Evolutionary conservation across 1,140 invertebrate species (phyloP), one percentile per base, ranked within the genome.

Genomic region (Drosophila parvula): DNA sequence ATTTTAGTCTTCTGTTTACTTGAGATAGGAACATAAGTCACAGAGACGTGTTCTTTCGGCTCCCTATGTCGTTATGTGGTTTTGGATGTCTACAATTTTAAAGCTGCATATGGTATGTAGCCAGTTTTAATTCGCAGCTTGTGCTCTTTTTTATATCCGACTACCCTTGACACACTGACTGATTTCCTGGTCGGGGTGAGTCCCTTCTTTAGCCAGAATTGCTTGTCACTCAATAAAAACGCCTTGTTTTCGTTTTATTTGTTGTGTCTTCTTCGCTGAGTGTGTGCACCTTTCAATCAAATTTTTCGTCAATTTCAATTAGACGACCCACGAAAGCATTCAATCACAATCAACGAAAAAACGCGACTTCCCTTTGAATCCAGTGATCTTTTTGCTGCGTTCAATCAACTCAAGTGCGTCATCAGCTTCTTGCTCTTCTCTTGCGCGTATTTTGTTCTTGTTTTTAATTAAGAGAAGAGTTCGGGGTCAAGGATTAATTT

Each of bases 401-500:
- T 73, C 55, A 77, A 83, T 79, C 64, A 83, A 83, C 75, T 63
- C 57, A 55, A 48, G 70, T 86, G 81, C 81, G 81, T 84, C 67
- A 74, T 51, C 64, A 36, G 43, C 34, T 18, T 28, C 30, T 57
- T n/a, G 32, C 4, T 47, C 40, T 30, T 53, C 4, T n/a, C n/a
- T 43, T 14, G 34, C 47, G 36, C 36, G n/a, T 47, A 32, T 48
- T 61, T 45, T 64, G 44, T 62, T 34, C 62, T 36, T 62, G 38
- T 61, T 57, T 50, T 84, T 78, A 82, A 90, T 90, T 90, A 88
- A 88, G 65, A 62, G 68, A 74, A 64, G 75, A 53, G 75, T 69
- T 51, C 59, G 48, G 71, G 86, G 86, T 90, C 86, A 88, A 71
- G 82, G 88, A 88, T 90, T 90, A 90, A 90, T 86, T 90, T 57